Conservation (phyloP, 2,113 vertebrate species). For the Calyptommatus sinebrachiatus region DNA sequence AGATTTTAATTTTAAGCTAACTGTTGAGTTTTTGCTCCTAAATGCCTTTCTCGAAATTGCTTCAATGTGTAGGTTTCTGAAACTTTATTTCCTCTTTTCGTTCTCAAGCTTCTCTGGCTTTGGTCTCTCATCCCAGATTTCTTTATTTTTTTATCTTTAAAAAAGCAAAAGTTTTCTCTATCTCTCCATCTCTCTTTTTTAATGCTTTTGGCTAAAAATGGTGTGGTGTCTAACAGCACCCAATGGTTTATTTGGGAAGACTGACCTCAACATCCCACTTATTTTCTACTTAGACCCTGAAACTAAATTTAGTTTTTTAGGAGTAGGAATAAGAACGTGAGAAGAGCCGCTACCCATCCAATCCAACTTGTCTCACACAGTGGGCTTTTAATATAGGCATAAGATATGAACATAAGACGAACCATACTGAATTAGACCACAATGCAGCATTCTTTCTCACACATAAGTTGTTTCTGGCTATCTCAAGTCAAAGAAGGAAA, state of each 20-base stretch:
- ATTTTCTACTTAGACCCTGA: not conserved
- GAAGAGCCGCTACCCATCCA: too few species aligned
- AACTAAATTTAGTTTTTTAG: not conserved
- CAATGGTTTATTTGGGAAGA: not conserved
- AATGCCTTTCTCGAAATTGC: constrained; percentile 61
- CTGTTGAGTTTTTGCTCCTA: constrained; percentile 53
- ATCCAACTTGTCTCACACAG: too few species aligned
- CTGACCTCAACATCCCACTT: not conserved
- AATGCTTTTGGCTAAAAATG: not conserved
- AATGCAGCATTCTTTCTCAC: too few species aligned
- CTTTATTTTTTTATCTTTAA: constrained; percentile 10
- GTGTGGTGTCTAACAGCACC: not conserved
- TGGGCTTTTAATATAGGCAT: too few species aligned
- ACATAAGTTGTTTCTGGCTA: too few species aligned
- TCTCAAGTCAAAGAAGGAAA: too few species aligned
- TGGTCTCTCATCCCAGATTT: constrained; percentile 25
- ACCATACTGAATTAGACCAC: too few species aligned
- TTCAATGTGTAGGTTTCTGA: constrained; percentile 59
- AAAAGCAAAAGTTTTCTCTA: constrained; percentile 6
- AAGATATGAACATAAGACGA: too few species aligned
- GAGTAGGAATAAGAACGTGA: not conserved
- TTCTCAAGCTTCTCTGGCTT: constrained; percentile 49
- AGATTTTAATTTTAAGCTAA: constrained; percentile 64
- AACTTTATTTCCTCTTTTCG: constrained; percentile 54
- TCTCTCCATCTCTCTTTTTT: not conserved